Base-by-base conservation (phyloP, 2,888 invertebrate genomes). In the Crioceris asparagi region DNA sequence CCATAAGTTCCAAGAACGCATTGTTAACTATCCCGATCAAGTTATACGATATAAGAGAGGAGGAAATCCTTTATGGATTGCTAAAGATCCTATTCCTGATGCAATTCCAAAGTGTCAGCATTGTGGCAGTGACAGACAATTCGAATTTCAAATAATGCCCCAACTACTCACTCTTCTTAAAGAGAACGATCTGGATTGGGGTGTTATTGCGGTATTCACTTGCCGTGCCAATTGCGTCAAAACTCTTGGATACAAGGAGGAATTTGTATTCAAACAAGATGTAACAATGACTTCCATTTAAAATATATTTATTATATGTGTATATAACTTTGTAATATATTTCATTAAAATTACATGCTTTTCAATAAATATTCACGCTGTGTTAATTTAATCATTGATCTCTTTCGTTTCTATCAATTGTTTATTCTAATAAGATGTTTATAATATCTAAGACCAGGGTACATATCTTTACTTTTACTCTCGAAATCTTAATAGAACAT, bases 181-280 rank as follows among this genome's bases (percentile, higher is more conserved):
- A 37, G 62, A 65, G 44, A 49, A 53, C 35, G 50, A 52, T 17
- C 40, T 94, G 32, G 96, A 97, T 64, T 96, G 92, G 90, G 96
- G 94, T 15, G 77, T 86, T 12, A 61, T 97, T 34, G 75, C 75
- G 31, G 64, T 96, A 16, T 97, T 83, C 61, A 90, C 91, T 1
- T 97, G 97, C 59, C 70, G 72, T 55, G 66, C 71, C 12, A 88
- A 83, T 62, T 97, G 94, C 57, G 36, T 51, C 40, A 46, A 43
- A 8, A 44, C 41, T 34, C 32, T 16, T 39, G 74, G 75, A 10
- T 96, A 96, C 62, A 74, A 75, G 45, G 62, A 68, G 45, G 93
- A 94, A 67, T 79, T 75, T 65, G 57, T 87, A 40, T 79, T 83
- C 67, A 91, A 88, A 66, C 93, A 94, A 67, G 88, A 92, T 67